Percentiles rank a stretch among this genome's conserved stretches.
Conservation (phyloP, 2,797 vertebrate genomes). For the Synanceia verrucosa region DNA sequence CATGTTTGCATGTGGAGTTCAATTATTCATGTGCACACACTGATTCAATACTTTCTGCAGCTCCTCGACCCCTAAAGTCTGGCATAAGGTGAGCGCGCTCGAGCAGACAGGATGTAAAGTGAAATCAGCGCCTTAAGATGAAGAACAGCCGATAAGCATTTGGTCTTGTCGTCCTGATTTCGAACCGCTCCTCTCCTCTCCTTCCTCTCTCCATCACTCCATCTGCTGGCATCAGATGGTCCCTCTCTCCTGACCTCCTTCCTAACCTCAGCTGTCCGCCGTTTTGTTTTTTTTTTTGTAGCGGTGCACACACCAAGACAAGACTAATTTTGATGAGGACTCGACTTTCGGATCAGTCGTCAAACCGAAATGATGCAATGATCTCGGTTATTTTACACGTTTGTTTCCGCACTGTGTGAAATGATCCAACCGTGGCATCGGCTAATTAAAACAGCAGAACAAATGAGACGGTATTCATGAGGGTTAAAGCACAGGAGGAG, state of each 20-base stretch:
- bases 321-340: slow-evolving; percentile 12
- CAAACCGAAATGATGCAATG: not conserved
- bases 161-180: slow-evolving; percentile 75
- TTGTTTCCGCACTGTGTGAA: not conserved
- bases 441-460: not conserved
- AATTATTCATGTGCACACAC: slow-evolving; percentile 3
- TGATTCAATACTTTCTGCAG: slow-evolving; percentile 2
- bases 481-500: not conserved
- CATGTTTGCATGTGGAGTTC: not conserved
- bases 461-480: not conserved
- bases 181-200: slow-evolving; percentile 56
- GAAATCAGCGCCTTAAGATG: slow-evolving; percentile 71
- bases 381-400: not conserved
- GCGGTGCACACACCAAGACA: slow-evolving; percentile 28
- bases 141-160: slow-evolving; percentile 74
- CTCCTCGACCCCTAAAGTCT: slow-evolving; percentile 26
- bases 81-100: slow-evolving; percentile 53
- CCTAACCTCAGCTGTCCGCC: slow-evolving; percentile 63
- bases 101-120: slow-evolving; percentile 72
- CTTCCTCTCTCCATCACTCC: slow-evolving; percentile 71
- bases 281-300: slow-evolving; percentile 24
- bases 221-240: slow-evolving; percentile 85
- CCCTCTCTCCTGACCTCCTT: slow-evolving; percentile 71
- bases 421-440: not conserved
- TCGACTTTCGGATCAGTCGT: not conserved